Conservation (phyloP, 2,888 invertebrate genomes). For the Drosophila quinaria region DNA sequence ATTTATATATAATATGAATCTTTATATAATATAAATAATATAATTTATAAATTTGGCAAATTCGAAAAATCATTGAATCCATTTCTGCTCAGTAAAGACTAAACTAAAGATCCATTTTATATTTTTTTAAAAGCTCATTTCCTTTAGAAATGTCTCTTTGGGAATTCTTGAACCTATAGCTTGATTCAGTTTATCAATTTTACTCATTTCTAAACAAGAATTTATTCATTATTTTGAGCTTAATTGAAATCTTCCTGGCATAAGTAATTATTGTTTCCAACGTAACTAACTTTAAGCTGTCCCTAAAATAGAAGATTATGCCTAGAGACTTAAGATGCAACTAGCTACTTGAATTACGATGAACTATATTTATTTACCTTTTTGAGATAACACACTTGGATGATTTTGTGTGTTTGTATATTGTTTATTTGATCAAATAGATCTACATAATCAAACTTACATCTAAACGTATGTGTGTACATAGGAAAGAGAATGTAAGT, state of each 20-base stretch:
- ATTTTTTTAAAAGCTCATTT: no score
- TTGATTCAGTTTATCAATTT: not conserved
- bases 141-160: no score
- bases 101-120: no score
- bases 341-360: conserved; percentile 22
- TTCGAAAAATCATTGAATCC: no score
- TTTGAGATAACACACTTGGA: conserved; percentile 5
- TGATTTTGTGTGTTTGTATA: not conserved
- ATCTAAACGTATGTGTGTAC: conserved; percentile 4
- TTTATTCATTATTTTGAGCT: not conserved
- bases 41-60: no score
- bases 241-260: not conserved
- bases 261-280: not conserved
- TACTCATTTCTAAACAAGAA: not conserved
- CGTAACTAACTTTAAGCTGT: not conserved
- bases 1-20: no score
- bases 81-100: no score
- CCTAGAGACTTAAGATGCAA: conserved; percentile 2
- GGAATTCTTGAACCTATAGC: no score
- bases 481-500: conserved; percentile 18
- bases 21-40: no score
- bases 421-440: conserved; percentile 27
- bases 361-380: conserved; percentile 12
- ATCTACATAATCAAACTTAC: not conserved
- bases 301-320: not conserved